phyloP scores from a whole-genome alignment of 2,888 invertebrate genomes.

The Cinara cedri region DNA sequence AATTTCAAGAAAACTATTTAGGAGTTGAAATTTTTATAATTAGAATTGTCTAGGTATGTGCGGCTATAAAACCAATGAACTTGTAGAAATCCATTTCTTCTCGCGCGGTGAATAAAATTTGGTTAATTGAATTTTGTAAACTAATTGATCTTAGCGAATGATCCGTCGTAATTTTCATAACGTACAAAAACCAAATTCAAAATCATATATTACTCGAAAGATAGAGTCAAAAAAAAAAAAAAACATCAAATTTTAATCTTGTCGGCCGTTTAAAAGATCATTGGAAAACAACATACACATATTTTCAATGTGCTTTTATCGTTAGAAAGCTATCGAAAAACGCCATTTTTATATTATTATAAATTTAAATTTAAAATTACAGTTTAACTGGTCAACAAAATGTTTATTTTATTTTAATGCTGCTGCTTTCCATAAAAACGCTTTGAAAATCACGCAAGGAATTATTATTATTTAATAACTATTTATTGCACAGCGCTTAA shows the following conservation, averaged over 20 bases:
- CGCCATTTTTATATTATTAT: neutral
- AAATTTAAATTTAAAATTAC: neutral
- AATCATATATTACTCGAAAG: neutral
- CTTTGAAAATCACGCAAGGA: conserved; percentile 21
- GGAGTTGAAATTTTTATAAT: neutral
- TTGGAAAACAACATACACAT: neutral
- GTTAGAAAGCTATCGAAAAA: neutral
- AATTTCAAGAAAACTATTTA: neutral
- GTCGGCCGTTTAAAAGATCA: neutral
- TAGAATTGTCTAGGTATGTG: neutral
- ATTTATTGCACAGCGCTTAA: conserved; percentile 37
- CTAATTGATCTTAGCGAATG: too few species aligned
- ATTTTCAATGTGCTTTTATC: neutral
- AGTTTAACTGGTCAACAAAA: conserved; percentile 23
- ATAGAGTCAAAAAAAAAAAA: neutral
- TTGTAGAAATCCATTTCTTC: too few species aligned
- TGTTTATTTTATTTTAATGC: conserved; percentile 1
- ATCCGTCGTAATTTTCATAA: too few species aligned
- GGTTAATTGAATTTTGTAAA: neutral
- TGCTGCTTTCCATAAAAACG: conserved; percentile 33
- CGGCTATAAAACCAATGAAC: too few species aligned
- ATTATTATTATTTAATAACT: conserved; percentile 9
- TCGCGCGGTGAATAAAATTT: neutral
- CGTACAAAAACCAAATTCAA: neutral
- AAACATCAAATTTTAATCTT: neutral